These are phyloP conservation scores for Eulithis prunata DNA, from an alignment of 2,888 invertebrate genomes.

Conservation along the genomic window DNA sequence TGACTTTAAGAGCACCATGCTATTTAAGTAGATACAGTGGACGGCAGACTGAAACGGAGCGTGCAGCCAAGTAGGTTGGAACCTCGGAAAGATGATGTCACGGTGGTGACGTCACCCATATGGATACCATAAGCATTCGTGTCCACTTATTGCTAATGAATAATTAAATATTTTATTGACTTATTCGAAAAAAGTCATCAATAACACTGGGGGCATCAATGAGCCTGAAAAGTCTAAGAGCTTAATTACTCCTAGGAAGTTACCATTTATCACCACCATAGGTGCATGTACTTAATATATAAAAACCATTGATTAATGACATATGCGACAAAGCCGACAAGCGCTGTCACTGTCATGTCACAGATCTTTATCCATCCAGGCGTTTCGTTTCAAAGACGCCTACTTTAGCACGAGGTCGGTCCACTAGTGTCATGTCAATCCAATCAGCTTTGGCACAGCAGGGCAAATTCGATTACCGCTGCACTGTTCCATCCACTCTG, in stretches of 20 bases:
- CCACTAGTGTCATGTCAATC: no score
- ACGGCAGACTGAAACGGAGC: slow-evolving; percentile 45
- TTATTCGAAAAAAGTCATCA: slow-evolving; percentile 34
- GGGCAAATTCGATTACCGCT: no score
- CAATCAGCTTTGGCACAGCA: no score
- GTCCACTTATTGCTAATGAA: slow-evolving; percentile 42
- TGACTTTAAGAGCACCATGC: neutral
- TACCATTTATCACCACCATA: no score
- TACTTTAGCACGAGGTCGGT: no score
- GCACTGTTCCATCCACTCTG: no score
- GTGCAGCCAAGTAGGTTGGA: slow-evolving; percentile 41
- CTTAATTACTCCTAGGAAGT: no score
- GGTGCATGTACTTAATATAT: no score
- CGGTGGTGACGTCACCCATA: slow-evolving; percentile 50
- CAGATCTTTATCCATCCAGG: slow-evolving; percentile 1
- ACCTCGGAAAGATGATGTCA: slow-evolving; percentile 58
- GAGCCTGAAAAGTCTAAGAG: neutral
- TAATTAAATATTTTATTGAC: slow-evolving; percentile 29
- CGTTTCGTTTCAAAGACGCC: neutral
- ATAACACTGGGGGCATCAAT: neutral
- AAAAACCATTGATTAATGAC: neutral
- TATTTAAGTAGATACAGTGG: slow-evolving; percentile 19
- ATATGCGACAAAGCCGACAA: slow-evolving; percentile 8
- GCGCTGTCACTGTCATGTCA: slow-evolving; percentile 6
- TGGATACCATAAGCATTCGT: slow-evolving; percentile 39